Base-by-base conservation (phyloP, 2,888 invertebrate species). In the Mechanitis mazaeus region DNA sequence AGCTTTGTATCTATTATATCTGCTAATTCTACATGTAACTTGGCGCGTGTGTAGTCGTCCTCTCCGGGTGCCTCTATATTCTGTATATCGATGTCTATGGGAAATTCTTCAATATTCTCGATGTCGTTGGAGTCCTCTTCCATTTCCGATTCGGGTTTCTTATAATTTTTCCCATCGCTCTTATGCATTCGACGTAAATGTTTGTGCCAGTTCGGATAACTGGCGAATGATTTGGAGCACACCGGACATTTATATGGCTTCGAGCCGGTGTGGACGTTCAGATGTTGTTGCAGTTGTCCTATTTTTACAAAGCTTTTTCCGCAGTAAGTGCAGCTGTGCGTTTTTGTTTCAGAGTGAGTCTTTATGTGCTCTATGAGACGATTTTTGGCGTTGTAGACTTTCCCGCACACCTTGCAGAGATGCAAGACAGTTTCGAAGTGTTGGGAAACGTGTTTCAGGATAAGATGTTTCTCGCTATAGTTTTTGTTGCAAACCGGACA, bases 401-500 rank as follows among this genome's bases (percentile, higher is more conserved):
- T 91, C 0, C 91, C 91, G 70, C 92, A 92, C 28, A 91, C 82
- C 67, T 91, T 91, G 77, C 93, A 93, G 71, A 92, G 85, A 72
- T 88, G 87, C 3, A 85, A 68, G 33, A 82, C 78, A 2, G 75
- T 68, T 61, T 83, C 82, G 59, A 88, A 88, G 64, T 89, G 89
- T 33, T 71, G 71, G 0, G 78, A 72, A n/a, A 84, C 68, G 64
- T 90, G 90, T 60, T 83, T 85, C 63, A 79, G 69, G 3, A 83
- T 68, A 33, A 79, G 70, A 65, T 84, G 74, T 60, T 83, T 83
- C 73, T 93, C 92, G 12, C 86, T 84, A 71, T 92, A 93, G 1
- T 83, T 79, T 67, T 89, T 87, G 53, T 81, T 85, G 79, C 93
- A 93, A 5, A 92, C 83, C 50, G 92, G 92, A 73, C 93, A 93